A percentile compares a stretch with the other conserved stretches of the same genome.
These are phyloP conservation scores for Phalera bucephala DNA, from an alignment of 2,888 invertebrate genomes.

Conservation along the genomic window DNA sequence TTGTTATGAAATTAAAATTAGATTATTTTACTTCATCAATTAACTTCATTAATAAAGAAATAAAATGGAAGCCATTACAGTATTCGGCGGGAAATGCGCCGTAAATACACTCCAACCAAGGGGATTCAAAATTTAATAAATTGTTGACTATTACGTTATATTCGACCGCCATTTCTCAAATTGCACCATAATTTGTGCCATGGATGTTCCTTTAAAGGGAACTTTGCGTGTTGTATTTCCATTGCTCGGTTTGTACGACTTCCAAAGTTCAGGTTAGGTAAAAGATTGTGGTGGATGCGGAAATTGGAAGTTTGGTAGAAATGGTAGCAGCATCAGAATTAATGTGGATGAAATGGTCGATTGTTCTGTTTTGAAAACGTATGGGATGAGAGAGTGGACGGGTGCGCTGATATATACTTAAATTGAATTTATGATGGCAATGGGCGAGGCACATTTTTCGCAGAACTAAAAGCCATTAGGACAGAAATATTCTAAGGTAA, in stretches of 20 bases:
- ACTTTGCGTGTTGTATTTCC: no score
- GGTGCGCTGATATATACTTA: no score
- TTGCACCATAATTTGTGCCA: conserved; percentile 30
- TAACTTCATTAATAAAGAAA: conserved; percentile 6
- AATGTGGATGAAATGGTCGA: conserved; percentile 21
- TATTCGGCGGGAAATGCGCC: conserved; percentile 14
- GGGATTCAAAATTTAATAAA: conserved; percentile 33
- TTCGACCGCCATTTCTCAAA: conserved; percentile 34
- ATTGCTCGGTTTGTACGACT: conserved; percentile 4
- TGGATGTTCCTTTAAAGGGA: no score
- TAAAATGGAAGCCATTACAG: conserved; percentile 19
- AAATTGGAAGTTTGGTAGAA: conserved; percentile 4
- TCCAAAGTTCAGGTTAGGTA: background rate
- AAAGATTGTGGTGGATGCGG: conserved; percentile 7
- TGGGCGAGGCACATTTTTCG: no score
- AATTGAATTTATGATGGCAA: no score
- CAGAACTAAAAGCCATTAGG: no score
- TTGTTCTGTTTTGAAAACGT: conserved; percentile 14
- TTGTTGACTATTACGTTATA: conserved; percentile 32
- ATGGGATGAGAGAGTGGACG: conserved; percentile 1
- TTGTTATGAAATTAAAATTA: no score
- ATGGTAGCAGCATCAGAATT: conserved; percentile 4
- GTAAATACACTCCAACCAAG: conserved; percentile 9
- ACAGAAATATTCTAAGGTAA: no score
- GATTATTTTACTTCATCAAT: no score